Conservation (phyloP, 2,113 vertebrate species). For the Strigops habroptila region DNA sequence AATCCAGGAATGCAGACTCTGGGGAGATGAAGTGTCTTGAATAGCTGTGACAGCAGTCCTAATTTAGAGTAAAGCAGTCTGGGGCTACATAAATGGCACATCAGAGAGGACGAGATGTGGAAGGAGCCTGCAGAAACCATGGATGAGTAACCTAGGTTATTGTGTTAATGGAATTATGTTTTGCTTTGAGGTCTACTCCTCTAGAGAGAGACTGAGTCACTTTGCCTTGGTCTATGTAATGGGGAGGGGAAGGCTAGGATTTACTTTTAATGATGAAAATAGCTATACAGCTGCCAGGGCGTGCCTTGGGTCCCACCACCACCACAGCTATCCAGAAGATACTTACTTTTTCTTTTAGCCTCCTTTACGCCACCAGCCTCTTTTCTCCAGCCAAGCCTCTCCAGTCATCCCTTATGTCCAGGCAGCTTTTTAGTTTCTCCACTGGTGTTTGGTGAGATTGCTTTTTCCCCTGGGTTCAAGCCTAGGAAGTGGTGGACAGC, state of each 20-base stretch:
- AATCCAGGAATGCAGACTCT: neutral
- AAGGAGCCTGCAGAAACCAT: neutral
- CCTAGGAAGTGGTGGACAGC: neutral
- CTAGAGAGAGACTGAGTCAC: neutral
- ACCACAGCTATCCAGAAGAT: neutral
- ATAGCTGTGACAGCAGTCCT: neutral
- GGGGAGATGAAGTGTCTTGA: neutral
- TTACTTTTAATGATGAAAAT: neutral
- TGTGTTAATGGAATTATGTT: neutral
- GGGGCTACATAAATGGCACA: neutral
- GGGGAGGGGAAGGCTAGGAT: neutral
- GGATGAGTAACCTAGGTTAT: neutral
- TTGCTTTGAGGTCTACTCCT: neutral
- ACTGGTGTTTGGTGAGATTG: neutral
- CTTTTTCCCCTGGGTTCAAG: neutral
- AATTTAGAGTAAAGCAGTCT: neutral
- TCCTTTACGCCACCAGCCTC: neutral
- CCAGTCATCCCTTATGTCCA: neutral
- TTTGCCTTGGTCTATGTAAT: neutral
- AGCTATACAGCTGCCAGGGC: neutral
- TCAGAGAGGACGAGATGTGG: neutral
- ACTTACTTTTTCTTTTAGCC: neutral
- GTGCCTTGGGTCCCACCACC: neutral
- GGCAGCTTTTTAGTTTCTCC: neutral
- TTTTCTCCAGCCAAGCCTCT: neutral